These are phyloP conservation scores for Drosophila guanche DNA, from an alignment of 1,140 invertebrate genomes.

Conservation along the genomic window DNA sequence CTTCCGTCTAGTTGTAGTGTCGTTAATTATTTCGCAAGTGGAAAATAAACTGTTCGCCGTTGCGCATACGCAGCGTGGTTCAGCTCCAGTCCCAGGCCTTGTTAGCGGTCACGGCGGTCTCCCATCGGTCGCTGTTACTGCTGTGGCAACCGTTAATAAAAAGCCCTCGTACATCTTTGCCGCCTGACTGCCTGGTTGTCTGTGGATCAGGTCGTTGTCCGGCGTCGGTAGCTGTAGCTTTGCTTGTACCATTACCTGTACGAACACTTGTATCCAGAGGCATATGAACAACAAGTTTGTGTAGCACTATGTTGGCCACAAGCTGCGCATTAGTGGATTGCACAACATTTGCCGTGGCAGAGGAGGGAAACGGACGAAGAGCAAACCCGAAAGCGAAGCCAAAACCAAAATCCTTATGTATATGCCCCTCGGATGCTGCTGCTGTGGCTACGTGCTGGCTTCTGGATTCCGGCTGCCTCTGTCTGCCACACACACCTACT, in stretches of 20 bases:
- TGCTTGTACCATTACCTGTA: constrained; percentile 12
- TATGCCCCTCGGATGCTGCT: constrained; percentile 50
- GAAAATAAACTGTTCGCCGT: constrained; percentile 38
- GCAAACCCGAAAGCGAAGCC: constrained; percentile 51
- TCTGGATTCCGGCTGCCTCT: constrained; percentile 23
- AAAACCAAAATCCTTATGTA: constrained; percentile 73
- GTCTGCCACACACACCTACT: background rate
- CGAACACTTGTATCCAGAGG: constrained; percentile 13
- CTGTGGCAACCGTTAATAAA: constrained; percentile 71
- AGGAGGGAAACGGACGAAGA: background rate
- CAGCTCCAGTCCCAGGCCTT: constrained; percentile 3
- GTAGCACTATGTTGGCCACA: constrained; percentile 49
- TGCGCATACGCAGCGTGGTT: constrained; percentile 50
- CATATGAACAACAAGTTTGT: background rate
- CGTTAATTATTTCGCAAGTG: constrained; percentile 43
- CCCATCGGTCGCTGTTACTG: constrained; percentile 33
- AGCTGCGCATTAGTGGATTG: constrained; percentile 80
- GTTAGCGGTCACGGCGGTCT: constrained; percentile 38
- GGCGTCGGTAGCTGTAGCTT: background rate
- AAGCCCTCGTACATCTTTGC: constrained; percentile 32
- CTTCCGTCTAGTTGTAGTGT: constrained; percentile 12
- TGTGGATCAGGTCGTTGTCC: constrained; percentile 40
- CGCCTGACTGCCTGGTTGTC: constrained; percentile 25
- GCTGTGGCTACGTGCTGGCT: constrained; percentile 69
- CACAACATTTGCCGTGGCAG: constrained; percentile 55